Evolutionary conservation across 2,797 vertebrate species (phyloP), one percentile per base, ranked within the genome.

Genomic region (Mycteria americana): DNA sequence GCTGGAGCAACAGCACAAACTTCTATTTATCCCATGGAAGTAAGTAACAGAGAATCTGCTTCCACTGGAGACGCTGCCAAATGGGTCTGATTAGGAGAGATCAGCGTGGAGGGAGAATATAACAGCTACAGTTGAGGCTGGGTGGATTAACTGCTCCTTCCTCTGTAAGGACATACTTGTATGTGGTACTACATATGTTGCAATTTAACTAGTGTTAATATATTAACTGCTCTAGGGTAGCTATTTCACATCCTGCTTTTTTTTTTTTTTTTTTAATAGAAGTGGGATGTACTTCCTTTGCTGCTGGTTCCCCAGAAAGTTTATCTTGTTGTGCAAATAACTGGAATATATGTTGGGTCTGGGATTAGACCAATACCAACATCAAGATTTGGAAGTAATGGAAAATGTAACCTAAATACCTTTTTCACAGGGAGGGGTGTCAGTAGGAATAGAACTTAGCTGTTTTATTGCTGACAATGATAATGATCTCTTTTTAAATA

Each of bases 1-100:
- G 99, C 99, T 59, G 99, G 99, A 96, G 99, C 99, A 82, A 99
- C 99, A 0, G 99, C 99, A 33, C 99, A 99, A 96, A 99, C 99
- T 1, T 98, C 98, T 91, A 99, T 99, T 97, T 99, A 99, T 93
- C 99, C 99, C 62, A 99, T 99, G 99, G 99, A 99, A 98, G 99
- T 99, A 97, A 97, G 98, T 63, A 80, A 41, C 84, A 79, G 65
- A 82, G 24, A 46, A 85, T 73, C 54, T 90, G 21, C 56, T 89
- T 64, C 35, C 3, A 0, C 0, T 85, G 41, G 53, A 80, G 41
- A 21, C n/a, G 23, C 23, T 76, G 24, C 37, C 81, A 92, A 46
- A 45, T 41, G 39, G 12, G 31, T 35, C 63, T 70, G n/a, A 21
- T 67, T 22, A 75, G 59, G 72, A 75, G 72, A 75, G 11, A 46